These are phyloP conservation scores for Mythimna vitellina DNA, from an alignment of 2,888 invertebrate genomes.

Conservation along the genomic window DNA sequence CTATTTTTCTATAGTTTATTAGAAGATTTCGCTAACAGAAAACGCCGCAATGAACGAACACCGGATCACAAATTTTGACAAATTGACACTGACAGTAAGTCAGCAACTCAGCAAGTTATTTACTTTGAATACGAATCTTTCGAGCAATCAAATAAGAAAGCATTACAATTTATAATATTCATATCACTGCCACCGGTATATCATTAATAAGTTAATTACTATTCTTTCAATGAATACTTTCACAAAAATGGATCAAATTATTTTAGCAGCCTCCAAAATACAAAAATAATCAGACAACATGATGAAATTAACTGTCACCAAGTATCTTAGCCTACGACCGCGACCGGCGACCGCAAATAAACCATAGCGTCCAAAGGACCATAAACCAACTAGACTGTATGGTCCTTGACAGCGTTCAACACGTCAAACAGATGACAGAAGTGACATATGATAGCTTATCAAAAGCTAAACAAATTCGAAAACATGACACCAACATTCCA, in stretches of 20 bases:
- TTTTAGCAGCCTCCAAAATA: not conserved
- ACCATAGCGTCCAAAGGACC: too few species aligned
- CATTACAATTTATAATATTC: not conserved
- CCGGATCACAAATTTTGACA: slow-evolving; percentile 43
- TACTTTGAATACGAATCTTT: slow-evolving; percentile 20
- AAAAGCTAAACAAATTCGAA: slow-evolving; percentile 39
- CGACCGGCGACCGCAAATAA: too few species aligned
- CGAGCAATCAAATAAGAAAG: not conserved
- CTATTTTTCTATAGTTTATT: not conserved
- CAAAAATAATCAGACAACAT: not conserved
- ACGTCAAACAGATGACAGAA: not conserved
- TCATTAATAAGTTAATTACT: too few species aligned
- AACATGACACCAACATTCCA: slow-evolving; percentile 38
- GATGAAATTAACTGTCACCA: not conserved
- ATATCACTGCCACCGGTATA: not conserved
- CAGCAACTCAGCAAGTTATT: too few species aligned
- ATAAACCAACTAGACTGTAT: too few species aligned
- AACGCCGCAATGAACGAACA: slow-evolving; percentile 27
- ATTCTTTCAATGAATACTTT: not conserved
- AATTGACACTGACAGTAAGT: not conserved
- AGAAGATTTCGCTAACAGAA: slow-evolving; percentile 24
- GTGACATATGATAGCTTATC: slow-evolving; percentile 4
- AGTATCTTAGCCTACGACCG: too few species aligned
- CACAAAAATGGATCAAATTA: not conserved
- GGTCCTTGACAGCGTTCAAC: too few species aligned